Conservation (phyloP, 37 sponge, comb jelly and placozoan species). For the Tethya wilhelma region DNA sequence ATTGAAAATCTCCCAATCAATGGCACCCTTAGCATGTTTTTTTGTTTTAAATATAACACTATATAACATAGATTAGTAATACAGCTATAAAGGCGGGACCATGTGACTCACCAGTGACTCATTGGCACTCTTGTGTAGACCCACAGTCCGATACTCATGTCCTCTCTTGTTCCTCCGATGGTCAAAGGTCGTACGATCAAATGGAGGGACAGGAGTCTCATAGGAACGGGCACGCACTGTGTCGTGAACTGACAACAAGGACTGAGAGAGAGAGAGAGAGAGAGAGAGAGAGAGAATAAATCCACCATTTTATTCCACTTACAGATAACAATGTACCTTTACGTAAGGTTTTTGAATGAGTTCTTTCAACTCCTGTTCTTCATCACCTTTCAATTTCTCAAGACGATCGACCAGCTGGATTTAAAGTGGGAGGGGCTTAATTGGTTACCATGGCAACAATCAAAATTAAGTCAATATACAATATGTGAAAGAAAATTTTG, state of each 20-base stretch:
- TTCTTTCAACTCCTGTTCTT: slow-evolving; percentile 31
- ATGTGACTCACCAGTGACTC: slow-evolving; percentile 81
- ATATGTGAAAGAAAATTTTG: too few relatives aligned
- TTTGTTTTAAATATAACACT: too few relatives aligned
- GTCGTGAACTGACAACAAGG: slow-evolving; percentile 65
- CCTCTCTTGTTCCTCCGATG: background rate
- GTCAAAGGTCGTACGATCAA: slow-evolving; percentile 59
- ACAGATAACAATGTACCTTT: slow-evolving; percentile 4
- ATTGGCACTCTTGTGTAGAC: slow-evolving; percentile 81
- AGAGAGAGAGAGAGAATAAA: background rate
- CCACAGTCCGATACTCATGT: slow-evolving; percentile 56
- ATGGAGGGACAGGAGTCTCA: slow-evolving; percentile 63
- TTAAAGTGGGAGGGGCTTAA: too few relatives aligned
- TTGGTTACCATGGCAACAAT: too few relatives aligned
- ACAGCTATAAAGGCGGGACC: too few relatives aligned
- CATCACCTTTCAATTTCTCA: too few relatives aligned
- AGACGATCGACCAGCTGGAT: too few relatives aligned
- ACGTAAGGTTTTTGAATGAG: slow-evolving; percentile 22
- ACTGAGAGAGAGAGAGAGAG: slow-evolving; percentile 6
- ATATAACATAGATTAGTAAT: too few relatives aligned
- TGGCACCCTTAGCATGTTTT: too few relatives aligned
- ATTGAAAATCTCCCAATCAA: too few relatives aligned
- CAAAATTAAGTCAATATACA: too few relatives aligned
- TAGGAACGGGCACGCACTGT: slow-evolving; percentile 62
- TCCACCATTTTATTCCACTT: background rate